phyloP scores from a whole-genome alignment of 2,888 invertebrate genomes.

The Ophioninae sp. region DNA sequence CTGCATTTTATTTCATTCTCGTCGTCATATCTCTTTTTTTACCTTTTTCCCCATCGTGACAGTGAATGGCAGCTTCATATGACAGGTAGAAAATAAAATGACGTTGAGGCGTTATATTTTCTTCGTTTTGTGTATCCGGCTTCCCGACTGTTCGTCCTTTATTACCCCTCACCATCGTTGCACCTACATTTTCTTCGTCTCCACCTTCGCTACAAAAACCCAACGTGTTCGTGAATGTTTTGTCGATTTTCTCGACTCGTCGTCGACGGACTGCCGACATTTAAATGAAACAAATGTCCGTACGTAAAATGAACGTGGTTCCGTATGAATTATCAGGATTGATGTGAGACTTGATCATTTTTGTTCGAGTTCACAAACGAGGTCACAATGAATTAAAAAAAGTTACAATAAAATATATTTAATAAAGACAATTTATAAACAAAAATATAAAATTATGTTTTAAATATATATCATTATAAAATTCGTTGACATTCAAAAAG shows the following conservation, averaged over 20 bases:
- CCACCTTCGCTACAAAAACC: background rate
- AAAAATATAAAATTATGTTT: too few species aligned
- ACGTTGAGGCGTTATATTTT: constrained; percentile 26
- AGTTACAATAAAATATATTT: background rate
- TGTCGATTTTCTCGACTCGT: background rate
- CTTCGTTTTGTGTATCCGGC: constrained; percentile 18
- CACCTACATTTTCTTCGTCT: background rate
- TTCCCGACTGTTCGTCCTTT: constrained; percentile 13
- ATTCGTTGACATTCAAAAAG: too few species aligned
- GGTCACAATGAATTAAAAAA: background rate
- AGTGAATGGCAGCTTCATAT: constrained; percentile 25
- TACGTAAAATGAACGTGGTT: background rate
- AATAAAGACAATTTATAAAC: too few species aligned
- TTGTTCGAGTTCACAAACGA: background rate
- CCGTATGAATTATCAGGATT: background rate
- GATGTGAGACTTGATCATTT: background rate
- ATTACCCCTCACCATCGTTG: constrained; percentile 19
- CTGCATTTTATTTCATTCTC: constrained; percentile 1
- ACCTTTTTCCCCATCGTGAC: constrained; percentile 14
- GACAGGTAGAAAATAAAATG: constrained; percentile 45
- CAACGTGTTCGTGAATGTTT: constrained; percentile 24
- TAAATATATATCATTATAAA: too few species aligned
- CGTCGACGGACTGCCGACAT: constrained; percentile 12
- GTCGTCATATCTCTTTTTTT: constrained; percentile 8
- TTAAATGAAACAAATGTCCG: constrained; percentile 16